Evolutionary conservation across 2,113 vertebrate species (phyloP).

Genomic region (Cathartes aura): DNA sequence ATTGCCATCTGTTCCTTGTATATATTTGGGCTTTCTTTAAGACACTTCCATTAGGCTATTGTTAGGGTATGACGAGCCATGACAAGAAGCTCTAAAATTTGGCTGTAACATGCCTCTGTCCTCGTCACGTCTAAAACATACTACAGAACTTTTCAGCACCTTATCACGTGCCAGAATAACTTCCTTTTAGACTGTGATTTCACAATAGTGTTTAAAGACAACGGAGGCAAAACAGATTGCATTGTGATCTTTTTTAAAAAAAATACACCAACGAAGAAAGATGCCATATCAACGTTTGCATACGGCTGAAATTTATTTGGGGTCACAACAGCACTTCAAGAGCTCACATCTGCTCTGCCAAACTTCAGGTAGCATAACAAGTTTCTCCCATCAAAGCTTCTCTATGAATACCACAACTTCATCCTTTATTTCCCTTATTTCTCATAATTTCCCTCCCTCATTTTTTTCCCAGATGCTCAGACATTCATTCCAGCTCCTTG

Average conservation of each 20-base stretch:
- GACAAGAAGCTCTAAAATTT: background rate
- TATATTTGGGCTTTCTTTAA: background rate
- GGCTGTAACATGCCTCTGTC: background rate
- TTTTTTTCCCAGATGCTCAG: background rate
- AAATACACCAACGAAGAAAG: fast-evolving
- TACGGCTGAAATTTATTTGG: background rate
- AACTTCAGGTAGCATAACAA: background rate
- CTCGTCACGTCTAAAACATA: background rate
- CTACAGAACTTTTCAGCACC: background rate
- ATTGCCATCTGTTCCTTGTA: background rate
- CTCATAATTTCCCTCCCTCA: background rate
- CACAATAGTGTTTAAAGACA: background rate
- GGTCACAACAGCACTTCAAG: background rate
- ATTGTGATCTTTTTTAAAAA: background rate
- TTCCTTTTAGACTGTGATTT: background rate
- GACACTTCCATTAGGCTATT: background rate
- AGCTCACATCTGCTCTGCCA: background rate
- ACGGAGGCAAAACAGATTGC: background rate
- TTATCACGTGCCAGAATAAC: background rate
- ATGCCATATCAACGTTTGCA: background rate
- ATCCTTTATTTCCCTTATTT: background rate
- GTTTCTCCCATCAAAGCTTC: background rate
- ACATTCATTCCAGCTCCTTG: background rate
- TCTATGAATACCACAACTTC: background rate
- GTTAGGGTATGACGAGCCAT: background rate